Evolutionary conservation across 2,113 vertebrate species (phyloP).

Genomic region (Takifugu bimaculatus): DNA sequence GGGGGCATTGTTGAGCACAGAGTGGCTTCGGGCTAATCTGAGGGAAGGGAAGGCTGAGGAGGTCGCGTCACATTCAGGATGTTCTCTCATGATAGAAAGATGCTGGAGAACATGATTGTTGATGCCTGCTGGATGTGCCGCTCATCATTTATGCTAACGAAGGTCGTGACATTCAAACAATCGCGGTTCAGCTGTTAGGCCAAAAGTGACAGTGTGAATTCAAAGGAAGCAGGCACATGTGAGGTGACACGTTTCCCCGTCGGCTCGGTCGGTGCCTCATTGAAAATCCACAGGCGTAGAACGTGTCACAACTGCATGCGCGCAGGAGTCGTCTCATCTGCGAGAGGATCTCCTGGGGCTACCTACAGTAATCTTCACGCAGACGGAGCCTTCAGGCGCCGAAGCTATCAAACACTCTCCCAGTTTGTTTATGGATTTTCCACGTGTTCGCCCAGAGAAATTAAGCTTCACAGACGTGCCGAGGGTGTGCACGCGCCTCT

Average conservation of each 20-base stretch:
- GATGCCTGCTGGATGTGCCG: no score
- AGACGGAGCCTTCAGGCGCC: constrained; percentile 54
- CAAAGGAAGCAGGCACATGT: neutral
- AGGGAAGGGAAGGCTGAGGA: no score
- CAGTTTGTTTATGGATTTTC: constrained; percentile 67
- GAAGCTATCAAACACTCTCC: constrained; percentile 40
- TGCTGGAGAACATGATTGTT: no score
- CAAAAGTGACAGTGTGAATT: neutral
- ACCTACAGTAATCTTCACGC: constrained; percentile 56
- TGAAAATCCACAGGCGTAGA: constrained; percentile 47
- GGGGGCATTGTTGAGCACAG: no score
- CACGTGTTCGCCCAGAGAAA: constrained; percentile 51
- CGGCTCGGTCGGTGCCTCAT: constrained; percentile 4
- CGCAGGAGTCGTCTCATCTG: neutral
- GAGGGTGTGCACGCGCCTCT: constrained; percentile 15
- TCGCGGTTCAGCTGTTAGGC: neutral
- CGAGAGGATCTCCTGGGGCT: constrained; percentile 26
- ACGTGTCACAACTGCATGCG: constrained; percentile 56
- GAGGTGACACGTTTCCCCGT: constrained; percentile 1
- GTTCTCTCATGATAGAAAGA: no score
- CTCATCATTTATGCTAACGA: no score
- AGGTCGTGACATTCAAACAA: no score
- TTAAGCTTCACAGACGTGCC: constrained; percentile 37
- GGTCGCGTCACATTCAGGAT: no score
- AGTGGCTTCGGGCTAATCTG: no score